Conservation (phyloP, 2,113 vertebrate genomes). For the Carassius gibelio region DNA sequence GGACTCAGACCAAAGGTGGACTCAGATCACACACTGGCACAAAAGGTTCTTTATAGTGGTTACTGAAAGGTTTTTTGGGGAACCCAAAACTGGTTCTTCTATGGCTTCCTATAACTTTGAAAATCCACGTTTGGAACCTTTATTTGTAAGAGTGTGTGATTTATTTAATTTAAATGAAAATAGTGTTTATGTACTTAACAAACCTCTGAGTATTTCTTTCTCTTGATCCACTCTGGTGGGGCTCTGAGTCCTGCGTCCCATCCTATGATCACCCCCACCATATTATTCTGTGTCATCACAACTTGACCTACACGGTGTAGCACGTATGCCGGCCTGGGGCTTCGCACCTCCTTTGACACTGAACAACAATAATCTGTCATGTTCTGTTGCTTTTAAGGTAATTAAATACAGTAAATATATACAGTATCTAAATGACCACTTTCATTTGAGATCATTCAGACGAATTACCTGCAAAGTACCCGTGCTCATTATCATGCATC, state of each 20-base stretch:
- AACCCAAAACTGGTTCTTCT: no score
- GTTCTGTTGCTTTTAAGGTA: not conserved
- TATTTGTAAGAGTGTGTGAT: no score
- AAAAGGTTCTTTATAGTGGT: no score
- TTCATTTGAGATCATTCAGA: not conserved
- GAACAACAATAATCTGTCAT: slow-evolving; percentile 6
- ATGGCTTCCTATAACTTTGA: no score
- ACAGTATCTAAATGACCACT: no score
- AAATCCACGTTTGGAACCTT: no score
- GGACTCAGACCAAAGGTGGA: no score
- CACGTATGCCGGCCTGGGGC: slow-evolving; percentile 74
- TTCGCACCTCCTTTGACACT: slow-evolving; percentile 70
- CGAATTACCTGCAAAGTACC: slow-evolving; percentile 74
- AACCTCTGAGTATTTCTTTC: slow-evolving; percentile 66
- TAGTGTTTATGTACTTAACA: not conserved
- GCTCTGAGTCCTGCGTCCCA: slow-evolving; percentile 75
- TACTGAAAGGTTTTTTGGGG: no score
- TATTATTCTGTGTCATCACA: slow-evolving; percentile 66
- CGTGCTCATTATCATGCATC: slow-evolving; percentile 71
- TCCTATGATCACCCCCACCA: slow-evolving; percentile 74
- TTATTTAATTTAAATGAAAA: not conserved
- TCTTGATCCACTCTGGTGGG: slow-evolving; percentile 66
- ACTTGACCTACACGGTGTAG: slow-evolving; percentile 77
- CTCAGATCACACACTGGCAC: no score
- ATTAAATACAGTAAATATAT: not conserved